Conservation (phyloP, 2,113 vertebrate species). For the Pseudorasbora parva region DNA sequence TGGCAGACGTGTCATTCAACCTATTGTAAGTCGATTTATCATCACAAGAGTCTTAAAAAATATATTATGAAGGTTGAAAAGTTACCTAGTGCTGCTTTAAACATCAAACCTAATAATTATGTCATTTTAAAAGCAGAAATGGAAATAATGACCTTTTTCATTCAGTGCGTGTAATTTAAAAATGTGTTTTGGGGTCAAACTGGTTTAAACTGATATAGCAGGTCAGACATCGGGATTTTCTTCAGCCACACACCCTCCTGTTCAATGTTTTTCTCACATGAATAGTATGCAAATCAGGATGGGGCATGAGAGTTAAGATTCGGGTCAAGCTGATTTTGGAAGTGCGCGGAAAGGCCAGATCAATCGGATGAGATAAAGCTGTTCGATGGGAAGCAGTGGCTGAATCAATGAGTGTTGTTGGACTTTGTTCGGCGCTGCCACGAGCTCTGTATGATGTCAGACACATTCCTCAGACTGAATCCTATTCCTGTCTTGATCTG, state of each 20-base stretch:
- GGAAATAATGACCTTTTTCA: not conserved
- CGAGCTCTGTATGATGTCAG: not conserved
- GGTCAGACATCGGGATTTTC: not conserved
- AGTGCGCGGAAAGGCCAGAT: not conserved
- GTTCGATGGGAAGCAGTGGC: not conserved
- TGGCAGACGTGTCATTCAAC: too few species aligned
- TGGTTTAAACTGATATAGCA: not conserved
- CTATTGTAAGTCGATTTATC: too few species aligned
- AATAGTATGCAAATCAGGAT: not conserved
- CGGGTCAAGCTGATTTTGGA: slow-evolving; percentile 14
- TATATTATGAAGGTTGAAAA: too few species aligned
- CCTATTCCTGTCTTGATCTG: not conserved
- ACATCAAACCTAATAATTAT: not conserved
- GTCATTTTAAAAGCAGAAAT: not conserved
- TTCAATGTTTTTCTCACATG: not conserved
- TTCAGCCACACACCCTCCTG: not conserved
- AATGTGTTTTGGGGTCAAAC: not conserved
- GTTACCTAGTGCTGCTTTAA: too few species aligned
- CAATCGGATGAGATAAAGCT: not conserved
- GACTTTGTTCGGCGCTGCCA: slow-evolving; percentile 14
- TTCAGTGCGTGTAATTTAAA: not conserved
- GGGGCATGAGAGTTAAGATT: not conserved
- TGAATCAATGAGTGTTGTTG: slow-evolving; percentile 11
- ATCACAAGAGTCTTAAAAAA: too few species aligned
- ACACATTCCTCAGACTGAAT: not conserved